phyloP scores from a whole-genome alignment of 2,797 vertebrate species.

The Sebastes trivittatus region DNA sequence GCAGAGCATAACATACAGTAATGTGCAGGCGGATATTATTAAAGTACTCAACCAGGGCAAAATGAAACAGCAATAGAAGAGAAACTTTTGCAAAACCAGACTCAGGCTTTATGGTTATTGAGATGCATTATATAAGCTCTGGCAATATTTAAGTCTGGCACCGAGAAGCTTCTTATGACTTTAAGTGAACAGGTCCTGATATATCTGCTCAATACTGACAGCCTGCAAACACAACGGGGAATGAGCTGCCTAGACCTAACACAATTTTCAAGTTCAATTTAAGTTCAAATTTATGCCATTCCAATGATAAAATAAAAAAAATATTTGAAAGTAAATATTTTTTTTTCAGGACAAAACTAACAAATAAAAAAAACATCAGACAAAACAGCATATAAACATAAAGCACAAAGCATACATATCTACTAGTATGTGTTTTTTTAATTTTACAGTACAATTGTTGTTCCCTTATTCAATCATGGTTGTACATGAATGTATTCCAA shows the following conservation, averaged over 20 bases:
- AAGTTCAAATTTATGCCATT: not conserved
- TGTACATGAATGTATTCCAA: constrained; percentile 13
- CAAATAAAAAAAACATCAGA: not conserved
- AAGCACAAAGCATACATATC: not conserved
- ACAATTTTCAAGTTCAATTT: not conserved
- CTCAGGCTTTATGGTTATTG: not conserved
- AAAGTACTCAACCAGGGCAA: not conserved
- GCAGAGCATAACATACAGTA: not conserved
- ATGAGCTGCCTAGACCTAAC: not conserved
- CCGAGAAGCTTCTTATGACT: not conserved
- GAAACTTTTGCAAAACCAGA: not conserved
- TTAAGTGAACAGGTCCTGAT: not conserved
- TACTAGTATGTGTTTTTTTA: not conserved
- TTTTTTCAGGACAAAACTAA: not conserved
- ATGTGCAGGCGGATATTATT: not conserved
- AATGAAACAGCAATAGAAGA: not conserved
- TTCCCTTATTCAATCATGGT: not conserved
- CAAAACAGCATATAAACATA: not conserved
- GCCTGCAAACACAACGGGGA: not conserved
- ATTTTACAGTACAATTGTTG: not conserved
- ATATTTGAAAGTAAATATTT: not conserved
- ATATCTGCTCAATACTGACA: not conserved
- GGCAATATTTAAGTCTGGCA: constrained; percentile 3
- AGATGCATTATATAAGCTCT: constrained; percentile 3
- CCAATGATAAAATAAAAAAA: not conserved